Evolutionary conservation across 2,888 invertebrate species (phyloP).

Genomic region (Campoplex capitator): DNA sequence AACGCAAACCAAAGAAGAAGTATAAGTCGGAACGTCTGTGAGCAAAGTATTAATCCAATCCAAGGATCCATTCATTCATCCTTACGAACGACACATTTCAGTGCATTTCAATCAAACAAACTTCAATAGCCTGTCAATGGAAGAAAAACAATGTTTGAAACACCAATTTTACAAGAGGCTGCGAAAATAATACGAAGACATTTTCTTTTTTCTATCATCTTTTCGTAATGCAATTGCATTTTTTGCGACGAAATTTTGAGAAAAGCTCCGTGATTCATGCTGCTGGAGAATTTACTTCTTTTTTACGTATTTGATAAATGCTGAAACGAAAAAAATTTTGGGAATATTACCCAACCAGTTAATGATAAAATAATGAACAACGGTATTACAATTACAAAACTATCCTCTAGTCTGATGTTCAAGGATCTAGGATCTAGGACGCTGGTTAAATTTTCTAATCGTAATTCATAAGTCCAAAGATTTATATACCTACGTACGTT

Average conservation of each 20-base stretch:
- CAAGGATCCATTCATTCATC: not conserved
- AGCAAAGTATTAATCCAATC: not conserved
- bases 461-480: conserved; percentile 63
- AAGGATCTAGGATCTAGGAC: conserved; percentile 33
- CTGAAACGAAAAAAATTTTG: not conserved
- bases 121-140: not conserved
- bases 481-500: conserved; percentile 52
- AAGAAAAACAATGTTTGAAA: not conserved
- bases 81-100: not conserved
- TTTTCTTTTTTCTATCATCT: not conserved
- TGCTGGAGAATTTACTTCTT: not conserved
- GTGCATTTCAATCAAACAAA: not conserved
- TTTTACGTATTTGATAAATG: not conserved
- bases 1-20: conserved; percentile 83
- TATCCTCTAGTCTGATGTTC: conserved; percentile 58
- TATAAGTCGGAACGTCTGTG: conserved; percentile 57
- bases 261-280: not conserved
- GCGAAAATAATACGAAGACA: conserved; percentile 11
- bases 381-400: conserved; percentile 10
- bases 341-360: conserved; percentile 13
- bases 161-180: conserved; percentile 24
- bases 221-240: conserved; percentile 42
- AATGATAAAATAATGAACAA: not conserved
- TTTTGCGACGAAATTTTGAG: not conserved
- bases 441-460: conserved; percentile 51